These are phyloP conservation scores for Penaeus chinensis DNA, from an alignment of 1,140 invertebrate species.

Conservation along the genomic window DNA sequence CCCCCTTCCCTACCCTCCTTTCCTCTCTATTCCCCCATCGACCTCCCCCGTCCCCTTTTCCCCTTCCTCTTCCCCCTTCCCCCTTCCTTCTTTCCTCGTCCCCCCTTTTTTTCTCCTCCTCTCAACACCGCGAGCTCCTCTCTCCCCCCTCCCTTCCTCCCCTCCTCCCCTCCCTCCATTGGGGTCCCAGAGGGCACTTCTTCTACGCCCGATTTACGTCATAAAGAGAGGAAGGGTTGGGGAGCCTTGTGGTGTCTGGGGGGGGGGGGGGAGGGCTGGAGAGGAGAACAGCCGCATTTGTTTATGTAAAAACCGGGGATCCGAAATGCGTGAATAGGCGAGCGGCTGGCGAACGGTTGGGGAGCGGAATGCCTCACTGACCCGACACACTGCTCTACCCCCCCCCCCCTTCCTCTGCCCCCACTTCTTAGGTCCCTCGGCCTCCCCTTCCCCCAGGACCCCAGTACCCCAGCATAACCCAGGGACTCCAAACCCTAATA, in stretches of 20 bases:
- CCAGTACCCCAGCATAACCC: too few relatives aligned
- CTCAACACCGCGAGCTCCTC: not conserved
- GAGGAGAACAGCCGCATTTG: slow-evolving; percentile 23
- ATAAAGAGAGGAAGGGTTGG: not conserved
- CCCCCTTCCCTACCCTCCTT: too few relatives aligned
- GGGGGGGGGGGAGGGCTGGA: not conserved
- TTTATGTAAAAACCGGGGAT: slow-evolving; percentile 52
- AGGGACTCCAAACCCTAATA: too few relatives aligned
- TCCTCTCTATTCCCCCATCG: not conserved
- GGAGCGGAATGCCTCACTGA: slow-evolving; percentile 19
- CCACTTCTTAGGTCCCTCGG: too few relatives aligned
- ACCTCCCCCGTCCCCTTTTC: not conserved
- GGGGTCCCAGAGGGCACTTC: not conserved
- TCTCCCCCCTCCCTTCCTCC: not conserved
- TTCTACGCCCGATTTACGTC: slow-evolving; percentile 28
- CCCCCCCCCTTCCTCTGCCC: not conserved
- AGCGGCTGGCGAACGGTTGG: slow-evolving; percentile 24
- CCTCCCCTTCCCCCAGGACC: too few relatives aligned
- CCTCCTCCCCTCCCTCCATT: not conserved
- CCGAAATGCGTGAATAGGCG: not conserved
- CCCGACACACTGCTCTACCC: not conserved
- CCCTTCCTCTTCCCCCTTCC: not conserved
- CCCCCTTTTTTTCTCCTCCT: not conserved
- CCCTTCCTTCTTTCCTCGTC: not conserved
- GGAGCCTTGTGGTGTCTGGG: not conserved